Base-by-base conservation (phyloP, 92 coral and sea anemone genomes). In the Phenganax stokvisi region DNA sequence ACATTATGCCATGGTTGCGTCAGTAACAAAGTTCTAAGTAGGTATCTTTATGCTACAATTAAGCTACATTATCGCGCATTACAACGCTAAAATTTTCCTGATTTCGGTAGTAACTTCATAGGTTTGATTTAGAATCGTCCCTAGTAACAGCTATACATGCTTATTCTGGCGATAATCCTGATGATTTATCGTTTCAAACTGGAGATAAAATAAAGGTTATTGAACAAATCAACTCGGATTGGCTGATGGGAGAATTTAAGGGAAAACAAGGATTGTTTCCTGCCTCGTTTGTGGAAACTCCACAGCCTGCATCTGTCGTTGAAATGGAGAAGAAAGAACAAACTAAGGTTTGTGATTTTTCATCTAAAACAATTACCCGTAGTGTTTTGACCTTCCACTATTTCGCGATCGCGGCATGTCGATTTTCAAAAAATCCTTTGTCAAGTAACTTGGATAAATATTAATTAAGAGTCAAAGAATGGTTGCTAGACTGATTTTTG, bases 211-310 rank as follows among this genome's bases (percentile, higher is more conserved):
- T 94, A 56, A 64, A 85, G 15, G 81, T 94, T 61, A 82, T 94
- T n/a, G 84, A 83, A 67, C 90, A 88, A 12, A 79, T 94, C 58
- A 89, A 89, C 54, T 84, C 86, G 0, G 97, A 90, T 57, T 94
- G 98, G 98, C 59, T 94, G 77, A 86, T 81, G 72, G 98, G 98
- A 1, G 91, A 91, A 81, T 58, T 85, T 11, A 74, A 90, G 77
- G 74, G 72, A 72, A 82, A 74, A 12, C 87, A 87, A 31, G 98
- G 98, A 51, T 88, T 90, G 75, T 94, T 94, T 76, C 98, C 98
- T 11, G 85, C 89, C 17, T 85, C 97, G 13, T 94, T 94, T 87
- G 93, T 94, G 16, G 90, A 94, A 72, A 81, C 86, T 56, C 60
- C 91, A 64, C 70, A n/a, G 74, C 53, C 83, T 61, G 92, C 56